Percentiles rank a stretch among this genome's conserved stretches.
These are phyloP conservation scores for Coracopsis vasa DNA, from an alignment of 2,113 vertebrate species.

Conservation along the genomic window DNA sequence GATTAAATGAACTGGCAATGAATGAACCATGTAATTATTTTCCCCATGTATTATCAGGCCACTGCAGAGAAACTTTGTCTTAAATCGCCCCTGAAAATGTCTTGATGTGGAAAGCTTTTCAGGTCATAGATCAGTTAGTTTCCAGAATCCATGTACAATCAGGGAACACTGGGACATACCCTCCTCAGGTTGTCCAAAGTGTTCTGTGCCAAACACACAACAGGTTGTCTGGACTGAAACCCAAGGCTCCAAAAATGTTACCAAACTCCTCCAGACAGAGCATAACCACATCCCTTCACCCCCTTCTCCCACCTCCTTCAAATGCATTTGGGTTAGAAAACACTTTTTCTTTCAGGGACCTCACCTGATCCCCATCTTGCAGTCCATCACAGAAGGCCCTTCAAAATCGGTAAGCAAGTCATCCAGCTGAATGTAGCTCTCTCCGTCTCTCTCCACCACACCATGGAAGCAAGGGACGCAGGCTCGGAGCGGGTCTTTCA, in stretches of 20 bases:
- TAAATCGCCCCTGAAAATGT: not conserved
- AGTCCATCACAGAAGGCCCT: conserved; percentile 94
- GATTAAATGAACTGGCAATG: not conserved
- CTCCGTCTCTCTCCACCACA: conserved; percentile 88
- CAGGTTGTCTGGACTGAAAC: not conserved
- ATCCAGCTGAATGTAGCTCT: conserved; percentile 90
- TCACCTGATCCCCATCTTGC: conserved; percentile 97
- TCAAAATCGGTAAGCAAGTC: conserved; percentile 90
- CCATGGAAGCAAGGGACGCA: conserved; percentile 90
- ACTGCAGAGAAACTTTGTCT: not conserved
- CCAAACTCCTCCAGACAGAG: not conserved
- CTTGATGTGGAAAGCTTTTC: not conserved
- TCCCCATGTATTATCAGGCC: not conserved
- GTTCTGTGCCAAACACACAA: not conserved
- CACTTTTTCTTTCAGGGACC: not conserved
- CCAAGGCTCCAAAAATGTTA: not conserved
- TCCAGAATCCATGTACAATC: not conserved
- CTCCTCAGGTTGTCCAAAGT: not conserved
- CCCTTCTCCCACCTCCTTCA: not conserved
- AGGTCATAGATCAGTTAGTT: not conserved
- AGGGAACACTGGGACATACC: not conserved
- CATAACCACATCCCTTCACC: not conserved
- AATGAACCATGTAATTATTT: not conserved
- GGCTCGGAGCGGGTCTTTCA: conserved; percentile 78
- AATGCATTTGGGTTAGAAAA: not conserved